These are phyloP conservation scores for Spilogale gracilis DNA, from an alignment of 2,113 vertebrate genomes.

Conservation along the genomic window DNA sequence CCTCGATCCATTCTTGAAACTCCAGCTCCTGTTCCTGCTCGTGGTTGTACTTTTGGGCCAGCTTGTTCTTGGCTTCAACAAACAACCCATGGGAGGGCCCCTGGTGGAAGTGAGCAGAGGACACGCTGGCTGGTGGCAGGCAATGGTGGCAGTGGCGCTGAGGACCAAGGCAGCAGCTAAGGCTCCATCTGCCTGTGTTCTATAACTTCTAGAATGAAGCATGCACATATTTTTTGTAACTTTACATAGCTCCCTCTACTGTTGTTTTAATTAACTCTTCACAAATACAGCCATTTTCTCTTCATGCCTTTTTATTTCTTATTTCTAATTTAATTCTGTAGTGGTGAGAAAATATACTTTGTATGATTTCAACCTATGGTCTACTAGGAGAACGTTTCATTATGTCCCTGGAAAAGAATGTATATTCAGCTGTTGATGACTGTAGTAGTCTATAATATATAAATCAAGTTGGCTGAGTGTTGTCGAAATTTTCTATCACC, in stretches of 20 bases:
- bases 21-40: not conserved
- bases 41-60: not conserved
- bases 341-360: not conserved
- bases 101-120: slow-evolving; percentile 92
- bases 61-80: slow-evolving; percentile 95
- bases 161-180: not conserved
- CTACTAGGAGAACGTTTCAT: not conserved
- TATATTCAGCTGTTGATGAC: not conserved
- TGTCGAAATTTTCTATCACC: not conserved
- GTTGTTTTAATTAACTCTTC: slow-evolving; percentile 39
- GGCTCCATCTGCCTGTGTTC: slow-evolving; percentile 59
- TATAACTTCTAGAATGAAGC: slow-evolving; percentile 10
- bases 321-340: slow-evolving; percentile 24
- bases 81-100: slow-evolving; percentile 95
- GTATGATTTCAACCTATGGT: slow-evolving; percentile 5
- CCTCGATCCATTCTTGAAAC: not conserved
- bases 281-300: slow-evolving; percentile 43
- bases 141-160: not conserved
- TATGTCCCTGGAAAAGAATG: not conserved
- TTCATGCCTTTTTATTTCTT: not conserved
- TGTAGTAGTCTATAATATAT: not conserved
- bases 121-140: slow-evolving; percentile 70
- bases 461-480: slow-evolving; percentile 29
- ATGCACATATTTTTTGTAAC: not conserved
- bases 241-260: slow-evolving; percentile 34